These are phyloP conservation scores for Selene dorsalis DNA, from an alignment of 2,797 vertebrate species.

Conservation along the genomic window DNA sequence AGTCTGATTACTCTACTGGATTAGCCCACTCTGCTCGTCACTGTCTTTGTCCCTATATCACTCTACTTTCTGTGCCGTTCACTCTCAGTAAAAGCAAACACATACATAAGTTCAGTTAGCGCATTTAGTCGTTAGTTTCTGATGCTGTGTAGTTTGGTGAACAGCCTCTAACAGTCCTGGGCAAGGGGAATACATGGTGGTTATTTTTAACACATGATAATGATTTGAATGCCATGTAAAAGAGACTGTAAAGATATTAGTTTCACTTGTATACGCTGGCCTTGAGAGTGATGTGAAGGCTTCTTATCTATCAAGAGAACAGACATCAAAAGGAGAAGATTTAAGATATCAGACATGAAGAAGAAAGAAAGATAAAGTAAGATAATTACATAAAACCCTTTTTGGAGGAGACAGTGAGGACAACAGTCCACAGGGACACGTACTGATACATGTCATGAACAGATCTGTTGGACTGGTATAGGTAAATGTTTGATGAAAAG, in stretches of 20 bases:
- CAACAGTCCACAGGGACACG: background rate
- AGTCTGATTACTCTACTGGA: constrained; percentile 73
- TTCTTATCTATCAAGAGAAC: constrained; percentile 25
- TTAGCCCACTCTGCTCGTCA: constrained; percentile 61
- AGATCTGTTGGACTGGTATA: constrained; percentile 9
- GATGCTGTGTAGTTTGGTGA: background rate
- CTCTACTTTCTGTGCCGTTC: constrained; percentile 20
- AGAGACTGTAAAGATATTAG: constrained; percentile 15
- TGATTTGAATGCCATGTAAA: constrained; percentile 27
- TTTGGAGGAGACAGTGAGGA: background rate
- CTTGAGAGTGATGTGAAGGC: constrained; percentile 25
- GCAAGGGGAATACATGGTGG: constrained; percentile 4
- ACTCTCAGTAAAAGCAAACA: constrained; percentile 5
- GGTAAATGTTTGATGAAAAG: constrained; percentile 17
- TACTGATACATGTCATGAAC: background rate
- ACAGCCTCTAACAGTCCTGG: background rate
- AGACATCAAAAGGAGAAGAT: constrained; percentile 29
- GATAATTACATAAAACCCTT: background rate
- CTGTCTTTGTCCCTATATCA: constrained; percentile 25
- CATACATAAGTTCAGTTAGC: background rate
- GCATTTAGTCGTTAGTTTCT: background rate
- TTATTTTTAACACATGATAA: constrained; percentile 22
- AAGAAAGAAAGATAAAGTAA: background rate
- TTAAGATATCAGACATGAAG: constrained; percentile 9
- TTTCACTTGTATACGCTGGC: constrained; percentile 33